Conservation (phyloP, 1,140 invertebrate species). For the Gerris buenoi region DNA sequence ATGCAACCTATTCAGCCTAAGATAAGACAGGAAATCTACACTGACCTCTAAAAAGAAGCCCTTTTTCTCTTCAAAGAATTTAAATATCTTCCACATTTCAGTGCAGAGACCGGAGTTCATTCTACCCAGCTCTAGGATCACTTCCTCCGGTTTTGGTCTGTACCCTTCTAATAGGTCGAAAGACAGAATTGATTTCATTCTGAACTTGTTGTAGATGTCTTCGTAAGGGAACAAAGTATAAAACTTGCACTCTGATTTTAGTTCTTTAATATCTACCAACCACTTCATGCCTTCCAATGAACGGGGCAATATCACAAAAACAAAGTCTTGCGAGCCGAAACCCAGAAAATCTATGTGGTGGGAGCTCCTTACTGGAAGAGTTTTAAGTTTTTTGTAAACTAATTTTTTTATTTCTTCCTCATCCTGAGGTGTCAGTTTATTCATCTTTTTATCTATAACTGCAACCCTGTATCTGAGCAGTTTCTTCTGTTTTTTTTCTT, state of each 20-base stretch:
- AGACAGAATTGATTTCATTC: background rate
- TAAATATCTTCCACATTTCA: background rate
- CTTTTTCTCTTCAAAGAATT: background rate
- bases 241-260: background rate
- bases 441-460: background rate
- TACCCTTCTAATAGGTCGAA: background rate
- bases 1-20: background rate
- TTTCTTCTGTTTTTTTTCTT: too few relatives aligned
- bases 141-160: background rate
- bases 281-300: background rate
- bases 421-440: background rate
- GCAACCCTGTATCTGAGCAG: background rate
- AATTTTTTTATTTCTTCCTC: background rate
- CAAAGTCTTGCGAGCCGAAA: background rate
- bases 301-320: background rate
- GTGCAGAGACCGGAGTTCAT: background rate
- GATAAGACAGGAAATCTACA: background rate
- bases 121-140: background rate
- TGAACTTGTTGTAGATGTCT: background rate
- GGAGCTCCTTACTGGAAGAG: background rate
- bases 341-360: background rate
- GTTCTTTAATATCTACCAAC: background rate
- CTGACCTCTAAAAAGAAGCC: background rate
- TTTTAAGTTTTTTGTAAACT: background rate
- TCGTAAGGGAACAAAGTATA: background rate